Evolutionary conservation across 2,888 invertebrate genomes (phyloP).

Genomic region (Drosophila kokeensis): DNA sequence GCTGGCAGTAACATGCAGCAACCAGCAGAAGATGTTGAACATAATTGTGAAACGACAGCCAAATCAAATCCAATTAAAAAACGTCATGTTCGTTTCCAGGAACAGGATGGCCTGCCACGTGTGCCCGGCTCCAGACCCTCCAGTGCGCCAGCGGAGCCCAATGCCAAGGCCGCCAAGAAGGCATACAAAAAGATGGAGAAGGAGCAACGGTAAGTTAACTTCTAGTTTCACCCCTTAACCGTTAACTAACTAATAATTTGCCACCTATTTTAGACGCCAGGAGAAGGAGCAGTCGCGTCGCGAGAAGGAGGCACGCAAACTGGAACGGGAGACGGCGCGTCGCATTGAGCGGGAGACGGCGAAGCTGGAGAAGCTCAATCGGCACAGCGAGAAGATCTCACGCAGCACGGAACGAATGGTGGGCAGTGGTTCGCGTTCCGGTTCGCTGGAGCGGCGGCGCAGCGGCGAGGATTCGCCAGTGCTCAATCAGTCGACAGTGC

Average conservation of each 20-base stretch:
- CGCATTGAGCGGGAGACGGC: constrained; percentile 84
- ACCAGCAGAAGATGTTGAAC: constrained; percentile 23
- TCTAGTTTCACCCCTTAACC: too few species aligned
- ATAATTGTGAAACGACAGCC: constrained; percentile 8
- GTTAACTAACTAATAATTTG: background rate
- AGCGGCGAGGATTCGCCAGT: constrained; percentile 85
- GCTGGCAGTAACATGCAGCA: constrained; percentile 61
- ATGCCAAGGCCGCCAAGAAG: constrained; percentile 84
- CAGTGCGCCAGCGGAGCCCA: constrained; percentile 84
- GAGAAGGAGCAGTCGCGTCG: constrained; percentile 84
- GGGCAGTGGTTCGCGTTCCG: constrained; percentile 83
- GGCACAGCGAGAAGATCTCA: constrained; percentile 84
- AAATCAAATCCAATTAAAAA: constrained; percentile 53
- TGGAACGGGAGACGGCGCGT: constrained; percentile 84
- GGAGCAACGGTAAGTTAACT: constrained; percentile 81
- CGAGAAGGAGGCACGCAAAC: constrained; percentile 84
- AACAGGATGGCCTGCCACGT: constrained; percentile 81
- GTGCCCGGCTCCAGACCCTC: constrained; percentile 83
- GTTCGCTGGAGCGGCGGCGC: constrained; percentile 84
- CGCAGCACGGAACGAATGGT: constrained; percentile 84
- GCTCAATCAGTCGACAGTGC: constrained; percentile 85
- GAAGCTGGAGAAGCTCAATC: constrained; percentile 84
- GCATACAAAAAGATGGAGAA: constrained; percentile 85
- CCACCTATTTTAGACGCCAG: constrained; percentile 73
- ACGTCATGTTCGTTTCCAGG: constrained; percentile 81